Conservation (phyloP, 2,888 invertebrate genomes). For the Xanthia togata region DNA sequence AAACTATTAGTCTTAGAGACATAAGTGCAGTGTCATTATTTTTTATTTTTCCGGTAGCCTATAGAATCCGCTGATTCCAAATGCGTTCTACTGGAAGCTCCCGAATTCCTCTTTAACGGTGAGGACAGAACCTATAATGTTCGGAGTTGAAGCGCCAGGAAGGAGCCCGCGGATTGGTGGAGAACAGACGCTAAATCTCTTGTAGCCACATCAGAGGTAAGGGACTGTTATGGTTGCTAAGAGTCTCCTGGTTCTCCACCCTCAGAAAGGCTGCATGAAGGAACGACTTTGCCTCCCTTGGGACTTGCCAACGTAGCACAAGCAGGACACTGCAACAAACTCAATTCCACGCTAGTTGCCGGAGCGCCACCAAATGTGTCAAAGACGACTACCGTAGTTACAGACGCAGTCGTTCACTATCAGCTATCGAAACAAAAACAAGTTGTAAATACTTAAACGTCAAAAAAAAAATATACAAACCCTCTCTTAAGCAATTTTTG, state of each 20-base stretch:
- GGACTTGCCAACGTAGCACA: neutral
- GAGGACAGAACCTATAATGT: neutral
- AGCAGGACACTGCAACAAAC: neutral
- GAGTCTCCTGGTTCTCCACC: neutral
- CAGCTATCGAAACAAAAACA: neutral
- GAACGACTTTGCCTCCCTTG: neutral
- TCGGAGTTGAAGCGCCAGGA: neutral
- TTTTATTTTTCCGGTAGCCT: no score
- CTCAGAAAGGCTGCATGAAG: neutral
- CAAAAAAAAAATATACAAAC: slow-evolving; percentile 46
- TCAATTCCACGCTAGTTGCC: neutral
- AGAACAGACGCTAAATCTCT: neutral
- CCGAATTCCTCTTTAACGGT: neutral
- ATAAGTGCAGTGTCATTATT: no score
- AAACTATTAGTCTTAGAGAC: no score
- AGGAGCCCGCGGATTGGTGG: neutral
- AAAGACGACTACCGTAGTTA: neutral
- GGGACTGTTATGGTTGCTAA: neutral
- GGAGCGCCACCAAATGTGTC: neutral
- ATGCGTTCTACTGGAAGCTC: neutral
- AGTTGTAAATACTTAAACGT: neutral
- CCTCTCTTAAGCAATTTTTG: slow-evolving; percentile 37
- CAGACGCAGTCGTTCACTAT: neutral
- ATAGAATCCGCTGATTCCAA: neutral
- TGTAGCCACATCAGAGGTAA: neutral